Evolutionary conservation across 2,888 invertebrate species (phyloP), one percentile per base, ranked within the genome.

Genomic region (Ganaspis brasiliensis): DNA sequence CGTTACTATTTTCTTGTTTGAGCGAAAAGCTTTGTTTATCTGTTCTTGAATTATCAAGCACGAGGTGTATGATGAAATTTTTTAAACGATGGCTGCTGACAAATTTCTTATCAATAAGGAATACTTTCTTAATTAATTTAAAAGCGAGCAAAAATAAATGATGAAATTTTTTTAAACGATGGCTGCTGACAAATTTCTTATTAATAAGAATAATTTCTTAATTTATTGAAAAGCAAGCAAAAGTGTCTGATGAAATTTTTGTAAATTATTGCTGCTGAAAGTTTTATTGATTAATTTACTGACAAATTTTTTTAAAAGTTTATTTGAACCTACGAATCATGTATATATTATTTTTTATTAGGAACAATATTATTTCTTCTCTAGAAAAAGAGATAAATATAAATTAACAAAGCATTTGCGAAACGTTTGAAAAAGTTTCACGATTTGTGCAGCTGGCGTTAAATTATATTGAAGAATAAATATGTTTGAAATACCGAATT

Each of bases 1-100:
- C 45, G 67, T 67, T 67, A 67, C 24, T 67, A 14, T 45, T 67
- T 67, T 67, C 19, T 21, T 67, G 26, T 67, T 45, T 21, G 24
- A 40, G 40, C 63, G 9, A 61, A 61, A 37, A n/a, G 19, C 37
- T 67, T 14, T 67, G 37, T 21, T 21, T 52, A n/a, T 31, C 31
- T 61, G 37, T 63, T 63, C 45, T 21, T n/a, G 1, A 21, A 21
- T 45, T 14, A 14, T 45, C 16, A n/a, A 40, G n/a, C n/a, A n/a
- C n/a, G n/a, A 45, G 21, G 6, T 37, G 45, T 67, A 37, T 26
- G 24, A 45, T 45, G 67, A 19, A 52, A 52, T 19, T 8, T 16
- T 63, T 67, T n/a, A 40, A 8, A 8, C 12, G 14, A 45, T n/a
- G 21, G 67, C 45, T 45, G 67, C 67, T 45, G 31, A 31, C 31